Evolutionary conservation across 2,113 vertebrate genomes (phyloP), one percentile per base, ranked within the genome.

Genomic region (Sardina pilchardus): DNA sequence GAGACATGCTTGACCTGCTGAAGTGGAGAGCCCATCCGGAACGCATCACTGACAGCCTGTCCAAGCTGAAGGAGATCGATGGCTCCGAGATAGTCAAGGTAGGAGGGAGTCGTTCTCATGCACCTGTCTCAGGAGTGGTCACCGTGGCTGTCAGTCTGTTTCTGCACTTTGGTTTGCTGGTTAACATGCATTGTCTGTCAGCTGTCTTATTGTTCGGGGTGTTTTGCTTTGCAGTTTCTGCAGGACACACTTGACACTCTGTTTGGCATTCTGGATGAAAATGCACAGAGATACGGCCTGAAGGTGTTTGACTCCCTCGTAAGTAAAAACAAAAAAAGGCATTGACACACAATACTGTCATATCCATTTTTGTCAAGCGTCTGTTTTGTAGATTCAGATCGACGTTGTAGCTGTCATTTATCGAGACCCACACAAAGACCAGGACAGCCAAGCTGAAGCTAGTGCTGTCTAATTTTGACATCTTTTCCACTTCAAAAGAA

Each of bases 61-160:
- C 97, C 10, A 99, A 99, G 92, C 91, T 99, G 84, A 99, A 99
- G 93, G 98, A 98, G 91, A 99, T 99, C 1, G 98, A 99, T 89
- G 98, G 98, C 90, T 99, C 98, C 0, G 98, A 99, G 95, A 99
- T 99, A 91, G 98, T 99, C 75, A 99, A 99, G 96, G 98, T 99
- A 95, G 50, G 84, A 36, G 36, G 0, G 26, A 34, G 26, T 30
- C 83, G 44, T 63, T 89, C 86, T 8, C 56, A 2, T 50, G 50
- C 7, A 36, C 44, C 44, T 78, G 19, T 26, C 47, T 81, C 19
- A n/a, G 34, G 30, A 19, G 48, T 42, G 34, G 34, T 82, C 43
- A 56, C 10, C 44, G n/a, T 19, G 19, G 26, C 39, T 83, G 50
- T 78, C 63, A 86, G 9, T 39, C 34, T 45, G 24, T 4, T 5